These are phyloP conservation scores for Amphiura filiformis DNA, from an alignment of 35 echinoderm and acorn worm genomes.

Conservation along the genomic window DNA sequence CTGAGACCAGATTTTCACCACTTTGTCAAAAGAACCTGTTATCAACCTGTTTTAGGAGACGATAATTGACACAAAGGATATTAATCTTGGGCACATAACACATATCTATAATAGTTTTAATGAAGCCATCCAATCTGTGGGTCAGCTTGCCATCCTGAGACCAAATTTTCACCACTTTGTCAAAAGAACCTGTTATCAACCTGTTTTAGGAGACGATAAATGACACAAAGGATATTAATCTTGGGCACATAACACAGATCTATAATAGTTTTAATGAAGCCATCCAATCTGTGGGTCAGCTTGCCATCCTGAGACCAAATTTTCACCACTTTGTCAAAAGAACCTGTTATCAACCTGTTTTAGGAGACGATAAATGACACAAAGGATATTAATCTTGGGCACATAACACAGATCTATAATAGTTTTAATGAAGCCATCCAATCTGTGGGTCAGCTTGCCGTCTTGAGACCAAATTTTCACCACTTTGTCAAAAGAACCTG, in stretches of 20 bases:
- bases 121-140: neutral
- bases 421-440: slow-evolving; percentile 49
- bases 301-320: slow-evolving; percentile 68
- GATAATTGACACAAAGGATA: neutral
- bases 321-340: slow-evolving; percentile 97
- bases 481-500: slow-evolving; percentile 89
- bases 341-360: slow-evolving; percentile 65
- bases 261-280: neutral
- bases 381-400: neutral
- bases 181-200: slow-evolving; percentile 90
- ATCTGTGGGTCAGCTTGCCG: neutral
- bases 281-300: neutral
- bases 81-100: neutral
- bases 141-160: slow-evolving; percentile 21
- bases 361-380: neutral
- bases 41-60: slow-evolving; percentile 58
- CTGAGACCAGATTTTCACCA: slow-evolving; percentile 97
- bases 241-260: neutral
- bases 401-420: neutral
- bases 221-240: neutral
- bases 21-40: slow-evolving; percentile 96
- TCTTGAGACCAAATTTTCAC: slow-evolving; percentile 98
- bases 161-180: slow-evolving; percentile 98
- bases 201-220: neutral
- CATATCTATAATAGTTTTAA: neutral